Evolutionary conservation across 2,888 invertebrate species (phyloP).

Genomic region (Agonopterix arenella): DNA sequence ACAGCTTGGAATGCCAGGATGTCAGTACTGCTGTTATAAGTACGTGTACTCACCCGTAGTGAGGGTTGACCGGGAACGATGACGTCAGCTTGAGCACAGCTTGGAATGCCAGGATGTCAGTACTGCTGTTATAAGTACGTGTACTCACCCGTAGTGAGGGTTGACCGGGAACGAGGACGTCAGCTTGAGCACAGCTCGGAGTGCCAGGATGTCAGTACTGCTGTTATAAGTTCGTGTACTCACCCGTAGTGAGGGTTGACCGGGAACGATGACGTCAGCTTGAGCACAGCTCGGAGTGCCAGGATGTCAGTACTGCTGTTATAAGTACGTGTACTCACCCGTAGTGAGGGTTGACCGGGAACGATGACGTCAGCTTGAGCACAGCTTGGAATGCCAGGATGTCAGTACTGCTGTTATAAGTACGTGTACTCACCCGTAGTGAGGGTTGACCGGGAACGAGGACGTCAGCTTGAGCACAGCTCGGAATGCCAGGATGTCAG

Average conservation of each 20-base stretch:
- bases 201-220: constrained; percentile 69
- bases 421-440: constrained; percentile 81
- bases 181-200: constrained; percentile 85
- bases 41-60: constrained; percentile 80
- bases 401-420: constrained; percentile 75
- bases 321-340: constrained; percentile 73
- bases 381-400: constrained; percentile 86
- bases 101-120: constrained; percentile 83
- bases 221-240: constrained; percentile 62
- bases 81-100: constrained; percentile 89
- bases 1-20: constrained; percentile 86
- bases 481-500: constrained; percentile 83
- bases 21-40: constrained; percentile 76
- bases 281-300: constrained; percentile 81
- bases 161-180: constrained; percentile 87
- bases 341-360: constrained; percentile 85
- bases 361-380: constrained; percentile 86
- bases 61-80: constrained; percentile 84
- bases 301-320: constrained; percentile 78
- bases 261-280: constrained; percentile 86
- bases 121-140: constrained; percentile 64
- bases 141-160: constrained; percentile 83
- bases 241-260: constrained; percentile 85
- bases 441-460: constrained; percentile 84
- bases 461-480: constrained; percentile 89